Evolutionary conservation across 2,888 invertebrate genomes (phyloP), one percentile per base, ranked within the genome.

Genomic region (Linnaemya vulpina): DNA sequence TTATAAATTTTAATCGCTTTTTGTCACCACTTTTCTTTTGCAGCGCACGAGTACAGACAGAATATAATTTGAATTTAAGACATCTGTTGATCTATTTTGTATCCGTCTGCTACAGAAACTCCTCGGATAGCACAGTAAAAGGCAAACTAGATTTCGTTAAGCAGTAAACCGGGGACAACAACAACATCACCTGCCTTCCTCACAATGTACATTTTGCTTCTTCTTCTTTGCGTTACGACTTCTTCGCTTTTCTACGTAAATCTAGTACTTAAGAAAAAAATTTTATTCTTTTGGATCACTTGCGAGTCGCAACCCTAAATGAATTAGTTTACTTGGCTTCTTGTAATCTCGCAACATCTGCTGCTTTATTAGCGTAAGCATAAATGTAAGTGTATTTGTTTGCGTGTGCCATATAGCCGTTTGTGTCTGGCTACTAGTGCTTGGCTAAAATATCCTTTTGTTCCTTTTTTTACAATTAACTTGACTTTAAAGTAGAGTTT

Each of bases 301-400:
- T 77, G 55, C n/a, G 43, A 35, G 46, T 75, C 65, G 55, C 84
- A 77, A 81, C 80, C 84, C 80, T 68, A 63, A 62, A 30, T 43
- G 11, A 70, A 17, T 70, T 51, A 63, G 22, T 74, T 51, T 68
- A 40, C 51, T 43, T 17, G 13, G 30, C 51, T 67, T 83, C 58
- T 62, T 79, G 84, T 78, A 86, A 77, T 80, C 51, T 84, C 83
- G 68, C 79, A 86, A 71, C 70, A 85, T 82, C 77, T 86, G 86
- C 83, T 84, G 77, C 77, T 84, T 65, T 40, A 25, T 82, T 30
- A 38, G 20, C 76, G 55, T 49, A 71, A 53, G 25, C 63, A 40
- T 51, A 30, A 20, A 17, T 49, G 22, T 17, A 9, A 60, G 11
- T 15, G 49, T 53, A 38, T 51, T 55, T 9, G 40, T 53, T 53